Conservation (phyloP, 1,140 invertebrate species). For the Episyrphus balteatus region DNA sequence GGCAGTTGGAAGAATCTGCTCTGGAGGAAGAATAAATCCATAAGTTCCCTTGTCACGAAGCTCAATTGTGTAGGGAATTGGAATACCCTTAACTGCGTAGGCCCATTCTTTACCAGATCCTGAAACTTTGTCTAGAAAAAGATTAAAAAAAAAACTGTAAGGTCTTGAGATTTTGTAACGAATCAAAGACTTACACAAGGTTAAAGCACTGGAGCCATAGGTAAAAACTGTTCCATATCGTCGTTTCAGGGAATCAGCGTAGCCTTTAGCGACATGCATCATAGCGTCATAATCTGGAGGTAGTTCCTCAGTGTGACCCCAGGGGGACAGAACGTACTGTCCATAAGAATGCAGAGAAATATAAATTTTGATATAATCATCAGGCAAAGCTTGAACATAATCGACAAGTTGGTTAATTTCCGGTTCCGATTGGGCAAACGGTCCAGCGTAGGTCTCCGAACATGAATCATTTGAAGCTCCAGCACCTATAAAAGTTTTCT, state of each 20-base stretch:
- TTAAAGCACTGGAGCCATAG: slow-evolving; percentile 40
- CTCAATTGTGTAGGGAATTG: slow-evolving; percentile 56
- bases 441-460: slow-evolving; percentile 45
- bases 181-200: slow-evolving; percentile 36
- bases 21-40: slow-evolving; percentile 65
- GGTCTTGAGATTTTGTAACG: not conserved
- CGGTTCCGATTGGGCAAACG: slow-evolving; percentile 45
- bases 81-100: slow-evolving; percentile 49
- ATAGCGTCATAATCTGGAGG: slow-evolving; percentile 42
- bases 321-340: slow-evolving; percentile 37
- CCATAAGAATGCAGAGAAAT: slow-evolving; percentile 42
- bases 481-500: slow-evolving; percentile 12
- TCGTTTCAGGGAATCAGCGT: slow-evolving; percentile 31
- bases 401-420: slow-evolving; percentile 41
- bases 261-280: slow-evolving; percentile 37
- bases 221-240: slow-evolving; percentile 37
- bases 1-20: slow-evolving; percentile 60
- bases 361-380: slow-evolving; percentile 35
- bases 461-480: slow-evolving; percentile 46
- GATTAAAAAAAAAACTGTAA: not conserved
- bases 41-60: slow-evolving; percentile 57
- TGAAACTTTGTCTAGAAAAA: slow-evolving; percentile 37
- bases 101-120: slow-evolving; percentile 61
- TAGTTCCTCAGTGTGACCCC: slow-evolving; percentile 36
- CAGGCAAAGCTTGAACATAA: slow-evolving; percentile 30